These are phyloP conservation scores for Simalia tracyae DNA, from an alignment of 2,797 vertebrate genomes.

Conservation along the genomic window DNA sequence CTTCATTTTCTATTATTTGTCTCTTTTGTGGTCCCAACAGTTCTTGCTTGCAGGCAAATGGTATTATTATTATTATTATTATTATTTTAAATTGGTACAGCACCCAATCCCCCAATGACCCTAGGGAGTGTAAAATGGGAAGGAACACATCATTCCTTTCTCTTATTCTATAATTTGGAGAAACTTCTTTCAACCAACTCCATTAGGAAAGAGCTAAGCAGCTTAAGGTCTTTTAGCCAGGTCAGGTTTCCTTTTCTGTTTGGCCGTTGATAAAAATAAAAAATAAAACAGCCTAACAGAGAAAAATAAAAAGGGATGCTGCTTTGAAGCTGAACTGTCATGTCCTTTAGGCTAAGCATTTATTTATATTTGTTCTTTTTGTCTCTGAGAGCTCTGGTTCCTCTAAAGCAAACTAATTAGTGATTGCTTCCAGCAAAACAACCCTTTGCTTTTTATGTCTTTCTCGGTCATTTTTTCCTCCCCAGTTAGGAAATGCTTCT, in stretches of 20 bases:
- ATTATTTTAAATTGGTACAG: too few species aligned
- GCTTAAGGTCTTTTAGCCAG: neutral
- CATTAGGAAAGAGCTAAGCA: too few species aligned
- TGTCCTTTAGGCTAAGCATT: neutral
- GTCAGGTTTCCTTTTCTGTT: neutral
- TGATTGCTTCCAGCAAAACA: neutral
- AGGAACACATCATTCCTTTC: too few species aligned
- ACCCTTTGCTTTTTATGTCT: neutral
- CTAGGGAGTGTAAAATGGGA: too few species aligned
- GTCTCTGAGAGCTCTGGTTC: neutral
- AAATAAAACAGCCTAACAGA: neutral
- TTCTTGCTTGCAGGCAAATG: too few species aligned
- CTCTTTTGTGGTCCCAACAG: too few species aligned
- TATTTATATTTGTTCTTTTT: neutral
- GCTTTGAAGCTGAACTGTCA: neutral
- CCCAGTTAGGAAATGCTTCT: neutral
- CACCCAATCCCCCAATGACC: too few species aligned
- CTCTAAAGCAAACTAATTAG: neutral
- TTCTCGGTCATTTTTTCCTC: neutral
- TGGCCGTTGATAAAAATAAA: neutral
- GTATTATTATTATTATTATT: too few species aligned
- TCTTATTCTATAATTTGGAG: too few species aligned
- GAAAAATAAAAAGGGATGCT: neutral
- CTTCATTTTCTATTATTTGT: too few species aligned
- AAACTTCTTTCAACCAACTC: too few species aligned